These are phyloP conservation scores for Malurus cyaneus DNA, from an alignment of 2,113 vertebrate species.

Conservation along the genomic window DNA sequence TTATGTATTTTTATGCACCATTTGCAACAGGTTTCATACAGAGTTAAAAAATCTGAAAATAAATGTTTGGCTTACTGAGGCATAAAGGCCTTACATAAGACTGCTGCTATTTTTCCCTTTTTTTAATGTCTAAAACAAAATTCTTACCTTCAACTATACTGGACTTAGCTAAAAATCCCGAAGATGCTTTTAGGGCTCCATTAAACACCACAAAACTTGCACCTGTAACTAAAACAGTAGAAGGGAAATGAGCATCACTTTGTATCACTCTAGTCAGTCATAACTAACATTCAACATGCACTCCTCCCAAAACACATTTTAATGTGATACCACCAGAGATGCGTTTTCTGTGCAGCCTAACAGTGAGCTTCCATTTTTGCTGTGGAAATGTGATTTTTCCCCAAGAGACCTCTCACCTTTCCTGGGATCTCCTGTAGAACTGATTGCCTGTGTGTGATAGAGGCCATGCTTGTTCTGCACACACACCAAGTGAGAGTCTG, in stretches of 20 bases:
- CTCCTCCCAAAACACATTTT: background rate
- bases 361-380: background rate
- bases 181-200: conserved; percentile 89
- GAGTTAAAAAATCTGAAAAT: background rate
- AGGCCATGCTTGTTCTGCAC: conserved; percentile 85
- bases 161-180: conserved; percentile 93
- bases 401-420: conserved; percentile 75
- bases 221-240: conserved; percentile 83
- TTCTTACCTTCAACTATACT: conserved; percentile 93
- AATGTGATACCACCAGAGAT: background rate
- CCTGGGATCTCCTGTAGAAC: conserved; percentile 82
- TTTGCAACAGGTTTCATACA: background rate
- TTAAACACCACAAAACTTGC: conserved; percentile 98
- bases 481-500: conserved; percentile 93
- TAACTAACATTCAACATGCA: background rate
- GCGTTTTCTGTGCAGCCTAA: background rate
- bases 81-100: background rate
- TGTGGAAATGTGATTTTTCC: background rate
- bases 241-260: background rate
- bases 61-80: background rate
- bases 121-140: background rate
- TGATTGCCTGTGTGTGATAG: conserved; percentile 90
- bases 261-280: background rate
- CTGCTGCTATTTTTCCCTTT: background rate
- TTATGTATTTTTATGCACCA: background rate